These are phyloP conservation scores for Acronicta aceris DNA, from an alignment of 2,888 invertebrate genomes.

Conservation along the genomic window DNA sequence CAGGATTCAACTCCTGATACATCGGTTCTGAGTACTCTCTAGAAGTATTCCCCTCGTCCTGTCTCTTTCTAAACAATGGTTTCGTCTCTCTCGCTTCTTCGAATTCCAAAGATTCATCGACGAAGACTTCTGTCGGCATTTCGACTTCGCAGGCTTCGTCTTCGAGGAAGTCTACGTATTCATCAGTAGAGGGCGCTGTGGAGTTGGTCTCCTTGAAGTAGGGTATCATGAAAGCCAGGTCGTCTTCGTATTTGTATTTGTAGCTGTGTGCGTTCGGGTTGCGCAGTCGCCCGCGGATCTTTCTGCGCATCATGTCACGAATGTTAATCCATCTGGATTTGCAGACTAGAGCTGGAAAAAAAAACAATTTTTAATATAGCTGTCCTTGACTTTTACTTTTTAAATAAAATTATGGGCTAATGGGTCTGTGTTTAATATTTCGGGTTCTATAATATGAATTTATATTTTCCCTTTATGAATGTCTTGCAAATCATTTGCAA, in stretches of 20 bases:
- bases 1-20: conserved; percentile 68
- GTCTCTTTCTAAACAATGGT: conserved; percentile 60
- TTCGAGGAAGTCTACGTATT: conserved; percentile 69
- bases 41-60: conserved; percentile 48
- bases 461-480: too few relatives aligned
- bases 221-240: conserved; percentile 76
- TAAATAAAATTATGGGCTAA: too few relatives aligned
- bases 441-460: too few relatives aligned
- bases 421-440: too few relatives aligned
- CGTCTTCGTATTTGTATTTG: conserved; percentile 81
- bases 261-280: conserved; percentile 69
- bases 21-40: conserved; percentile 46
- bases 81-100: conserved; percentile 70
- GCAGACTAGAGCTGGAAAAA: conserved; percentile 73
- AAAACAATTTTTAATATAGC: background rate
- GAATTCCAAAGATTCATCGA: conserved; percentile 60
- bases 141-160: conserved; percentile 65
- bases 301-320: conserved; percentile 81
- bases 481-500: too few relatives aligned
- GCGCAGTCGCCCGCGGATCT: conserved; percentile 70
- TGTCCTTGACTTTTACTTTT: too few relatives aligned
- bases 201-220: conserved; percentile 69
- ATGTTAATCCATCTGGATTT: conserved; percentile 83
- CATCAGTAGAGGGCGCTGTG: conserved; percentile 54
- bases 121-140: conserved; percentile 67